Conservation (phyloP, 1,140 invertebrate species). For the Andricus grossulariae region DNA sequence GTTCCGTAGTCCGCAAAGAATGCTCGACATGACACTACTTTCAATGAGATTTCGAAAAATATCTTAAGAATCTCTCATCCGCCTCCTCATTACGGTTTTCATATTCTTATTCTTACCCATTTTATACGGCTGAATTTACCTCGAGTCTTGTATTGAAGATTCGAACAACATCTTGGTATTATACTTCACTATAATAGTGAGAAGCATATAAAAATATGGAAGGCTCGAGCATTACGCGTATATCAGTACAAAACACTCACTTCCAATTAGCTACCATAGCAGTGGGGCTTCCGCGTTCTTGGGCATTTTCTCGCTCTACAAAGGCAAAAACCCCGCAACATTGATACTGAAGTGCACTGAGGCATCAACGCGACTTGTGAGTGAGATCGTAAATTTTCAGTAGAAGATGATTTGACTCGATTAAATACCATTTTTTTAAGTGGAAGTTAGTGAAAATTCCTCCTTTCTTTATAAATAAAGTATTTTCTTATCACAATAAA, state of each 20-base stretch:
- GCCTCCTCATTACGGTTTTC: slow-evolving; percentile 1
- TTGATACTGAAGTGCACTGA: not conserved
- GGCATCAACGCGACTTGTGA: too few species aligned
- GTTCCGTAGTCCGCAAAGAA: slow-evolving; percentile 53
- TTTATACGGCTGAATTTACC: slow-evolving; percentile 1
- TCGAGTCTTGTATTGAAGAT: not conserved
- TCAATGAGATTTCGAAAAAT: slow-evolving; percentile 30
- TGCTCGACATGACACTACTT: slow-evolving; percentile 12
- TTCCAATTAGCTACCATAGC: slow-evolving; percentile 28
- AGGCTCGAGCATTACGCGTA: slow-evolving; percentile 17
- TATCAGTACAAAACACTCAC: slow-evolving; percentile 27
- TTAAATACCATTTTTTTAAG: not conserved
- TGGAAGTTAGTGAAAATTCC: too few species aligned
- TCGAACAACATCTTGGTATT: slow-evolving; percentile 41
- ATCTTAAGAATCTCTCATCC: not conserved
- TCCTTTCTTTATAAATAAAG: too few species aligned
- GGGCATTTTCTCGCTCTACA: slow-evolving; percentile 1
- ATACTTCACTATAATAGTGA: not conserved
- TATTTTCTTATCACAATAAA: too few species aligned
- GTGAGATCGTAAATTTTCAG: not conserved
- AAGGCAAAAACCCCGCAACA: not conserved
- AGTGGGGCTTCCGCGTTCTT: slow-evolving; percentile 25
- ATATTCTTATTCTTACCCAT: slow-evolving; percentile 1
- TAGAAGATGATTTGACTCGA: not conserved
- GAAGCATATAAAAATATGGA: not conserved